These are phyloP conservation scores for Oreochromis mossambicus DNA, from an alignment of 2,797 vertebrate genomes.

Conservation along the genomic window DNA sequence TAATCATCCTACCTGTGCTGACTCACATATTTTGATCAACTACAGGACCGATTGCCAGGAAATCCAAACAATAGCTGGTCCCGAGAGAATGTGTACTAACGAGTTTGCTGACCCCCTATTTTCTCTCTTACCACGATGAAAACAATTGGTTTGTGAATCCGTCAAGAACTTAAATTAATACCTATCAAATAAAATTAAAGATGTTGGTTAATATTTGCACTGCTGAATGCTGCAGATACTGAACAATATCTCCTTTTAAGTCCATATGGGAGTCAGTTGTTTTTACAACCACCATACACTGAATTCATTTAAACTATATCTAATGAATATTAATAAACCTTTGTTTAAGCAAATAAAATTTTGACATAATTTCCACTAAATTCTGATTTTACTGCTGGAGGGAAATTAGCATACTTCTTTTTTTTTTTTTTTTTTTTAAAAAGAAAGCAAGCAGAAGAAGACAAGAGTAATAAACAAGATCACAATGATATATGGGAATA, in stretches of 20 bases:
- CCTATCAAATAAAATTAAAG: not conserved
- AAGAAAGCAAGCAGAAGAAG: too few species aligned
- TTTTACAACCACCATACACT: not conserved
- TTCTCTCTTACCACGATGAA: not conserved
- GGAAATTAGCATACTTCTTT: not conserved
- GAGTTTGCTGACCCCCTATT: not conserved
- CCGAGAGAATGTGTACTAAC: not conserved
- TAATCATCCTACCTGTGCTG: not conserved
- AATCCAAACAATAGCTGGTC: not conserved
- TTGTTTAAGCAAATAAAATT: not conserved
- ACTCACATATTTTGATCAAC: not conserved
- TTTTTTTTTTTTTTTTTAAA: too few species aligned
- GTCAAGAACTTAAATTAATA: not conserved
- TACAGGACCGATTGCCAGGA: not conserved
- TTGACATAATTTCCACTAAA: not conserved
- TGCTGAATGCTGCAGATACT: not conserved
- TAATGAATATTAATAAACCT: not conserved
- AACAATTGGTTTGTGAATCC: not conserved
- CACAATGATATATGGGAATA: too few species aligned
- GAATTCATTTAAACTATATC: not conserved
- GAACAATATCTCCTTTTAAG: not conserved
- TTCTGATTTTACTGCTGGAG: not conserved
- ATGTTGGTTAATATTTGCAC: not conserved
- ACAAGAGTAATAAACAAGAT: too few species aligned
- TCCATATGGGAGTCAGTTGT: not conserved